These are phyloP conservation scores for Heliconius hortense DNA, from an alignment of 2,888 invertebrate genomes.

Conservation along the genomic window DNA sequence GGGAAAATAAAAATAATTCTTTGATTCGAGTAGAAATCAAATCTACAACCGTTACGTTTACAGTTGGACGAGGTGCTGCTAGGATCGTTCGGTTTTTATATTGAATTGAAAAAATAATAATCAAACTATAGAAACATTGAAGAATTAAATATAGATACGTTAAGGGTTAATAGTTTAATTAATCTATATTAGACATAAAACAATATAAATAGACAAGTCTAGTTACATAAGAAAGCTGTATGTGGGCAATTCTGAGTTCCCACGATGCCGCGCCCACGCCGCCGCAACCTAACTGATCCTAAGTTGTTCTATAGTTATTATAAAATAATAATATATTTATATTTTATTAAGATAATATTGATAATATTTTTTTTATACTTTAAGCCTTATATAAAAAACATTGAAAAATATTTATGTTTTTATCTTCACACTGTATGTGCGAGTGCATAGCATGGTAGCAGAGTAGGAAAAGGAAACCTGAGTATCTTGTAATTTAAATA, in stretches of 20 bases:
- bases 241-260: conserved; percentile 41
- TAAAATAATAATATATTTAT: neutral
- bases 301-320: neutral
- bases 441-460: too few species aligned
- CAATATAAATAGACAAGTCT: conserved; percentile 3
- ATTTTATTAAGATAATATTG: neutral
- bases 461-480: neutral
- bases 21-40: too few species aligned
- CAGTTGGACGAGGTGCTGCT: too few species aligned
- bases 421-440: neutral
- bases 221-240: conserved; percentile 35
- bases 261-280: conserved; percentile 43
- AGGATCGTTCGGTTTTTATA: too few species aligned
- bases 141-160: neutral
- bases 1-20: too few species aligned
- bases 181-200: conserved; percentile 8
- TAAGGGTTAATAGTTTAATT: neutral
- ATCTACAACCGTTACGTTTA: too few species aligned
- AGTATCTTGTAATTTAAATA: too few species aligned
- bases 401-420: neutral
- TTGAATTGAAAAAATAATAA: too few species aligned
- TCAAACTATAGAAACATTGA: neutral
- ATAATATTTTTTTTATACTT: too few species aligned
- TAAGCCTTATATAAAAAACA: too few species aligned
- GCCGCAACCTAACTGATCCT: conserved; percentile 30